Evolutionary conservation across 2,113 vertebrate species (phyloP).

Genomic region (Cariama cristata): DNA sequence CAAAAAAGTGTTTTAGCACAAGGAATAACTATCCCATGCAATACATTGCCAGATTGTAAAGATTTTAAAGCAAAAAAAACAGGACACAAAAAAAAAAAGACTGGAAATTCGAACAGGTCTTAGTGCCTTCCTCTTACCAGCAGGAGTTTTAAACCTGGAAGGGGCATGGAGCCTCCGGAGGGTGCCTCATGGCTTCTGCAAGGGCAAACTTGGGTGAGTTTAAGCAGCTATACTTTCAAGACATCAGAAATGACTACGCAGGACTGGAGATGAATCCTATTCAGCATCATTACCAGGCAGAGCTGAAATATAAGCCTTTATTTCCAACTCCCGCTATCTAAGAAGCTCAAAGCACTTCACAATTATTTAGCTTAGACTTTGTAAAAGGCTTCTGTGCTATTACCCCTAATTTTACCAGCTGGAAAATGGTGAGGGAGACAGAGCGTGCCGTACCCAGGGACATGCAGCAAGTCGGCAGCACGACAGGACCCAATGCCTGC

Average conservation of each 20-base stretch:
- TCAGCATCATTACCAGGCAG: slow-evolving; percentile 17
- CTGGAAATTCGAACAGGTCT: neutral
- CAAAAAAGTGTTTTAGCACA: neutral
- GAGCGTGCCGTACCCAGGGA: neutral
- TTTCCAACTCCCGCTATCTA: slow-evolving; percentile 26
- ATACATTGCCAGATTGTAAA: neutral
- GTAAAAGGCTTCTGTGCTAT: slow-evolving; percentile 23
- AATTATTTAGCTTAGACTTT: slow-evolving; percentile 53
- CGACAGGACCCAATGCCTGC: neutral
- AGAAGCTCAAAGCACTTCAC: slow-evolving; percentile 48
- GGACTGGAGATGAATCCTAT: slow-evolving; percentile 44
- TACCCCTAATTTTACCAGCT: slow-evolving; percentile 49
- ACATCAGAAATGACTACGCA: slow-evolving; percentile 9
- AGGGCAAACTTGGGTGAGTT: neutral
- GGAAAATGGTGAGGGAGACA: neutral
- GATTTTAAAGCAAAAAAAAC: neutral
- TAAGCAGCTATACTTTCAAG: neutral
- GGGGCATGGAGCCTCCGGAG: neutral
- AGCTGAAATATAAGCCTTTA: slow-evolving; percentile 47
- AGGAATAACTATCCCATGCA: neutral
- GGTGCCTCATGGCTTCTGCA: neutral
- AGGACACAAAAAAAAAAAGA: neutral
- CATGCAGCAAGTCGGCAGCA: neutral
- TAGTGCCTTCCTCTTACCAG: neutral
- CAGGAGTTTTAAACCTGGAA: neutral